These are phyloP conservation scores for Adelges cooleyi DNA, from an alignment of 1,140 invertebrate species.

Conservation along the genomic window DNA sequence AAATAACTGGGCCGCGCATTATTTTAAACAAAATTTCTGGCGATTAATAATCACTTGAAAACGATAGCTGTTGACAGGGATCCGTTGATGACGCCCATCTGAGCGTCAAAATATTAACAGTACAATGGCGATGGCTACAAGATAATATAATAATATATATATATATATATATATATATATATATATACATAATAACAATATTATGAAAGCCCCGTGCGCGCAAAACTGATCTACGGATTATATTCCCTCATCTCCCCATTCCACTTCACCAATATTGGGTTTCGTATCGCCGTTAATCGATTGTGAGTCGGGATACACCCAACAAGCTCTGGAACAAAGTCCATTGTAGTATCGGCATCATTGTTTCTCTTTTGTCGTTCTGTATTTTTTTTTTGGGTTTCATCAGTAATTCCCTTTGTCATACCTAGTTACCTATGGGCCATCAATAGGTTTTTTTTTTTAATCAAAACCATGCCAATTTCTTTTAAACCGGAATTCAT, in stretches of 20 bases:
- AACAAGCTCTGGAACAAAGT: not conserved
- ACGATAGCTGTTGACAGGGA: not conserved
- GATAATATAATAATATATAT: not conserved
- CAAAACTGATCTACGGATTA: constrained; percentile 23
- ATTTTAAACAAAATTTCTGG: not conserved
- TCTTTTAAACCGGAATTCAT: too few species aligned
- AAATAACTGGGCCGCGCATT: not conserved
- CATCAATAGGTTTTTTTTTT: too few species aligned
- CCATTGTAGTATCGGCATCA: constrained; percentile 6
- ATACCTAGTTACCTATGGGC: too few species aligned
- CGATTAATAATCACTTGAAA: constrained; percentile 13
- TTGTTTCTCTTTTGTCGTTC: constrained; percentile 11
- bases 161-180: too few species aligned
- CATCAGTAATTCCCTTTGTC: too few species aligned
- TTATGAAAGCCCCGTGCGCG: constrained; percentile 1
- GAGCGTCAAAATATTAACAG: constrained; percentile 11
- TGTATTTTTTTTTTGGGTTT: not conserved
- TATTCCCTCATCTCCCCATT: not conserved
- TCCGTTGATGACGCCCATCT: not conserved
- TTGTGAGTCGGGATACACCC: not conserved
- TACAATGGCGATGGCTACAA: constrained; percentile 9
- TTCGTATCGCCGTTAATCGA: not conserved
- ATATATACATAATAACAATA: too few species aligned
- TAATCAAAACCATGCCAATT: too few species aligned
- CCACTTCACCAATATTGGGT: constrained; percentile 9